phyloP scores from a whole-genome alignment of 2,888 invertebrate genomes.

The Tupiocoris notatus region DNA sequence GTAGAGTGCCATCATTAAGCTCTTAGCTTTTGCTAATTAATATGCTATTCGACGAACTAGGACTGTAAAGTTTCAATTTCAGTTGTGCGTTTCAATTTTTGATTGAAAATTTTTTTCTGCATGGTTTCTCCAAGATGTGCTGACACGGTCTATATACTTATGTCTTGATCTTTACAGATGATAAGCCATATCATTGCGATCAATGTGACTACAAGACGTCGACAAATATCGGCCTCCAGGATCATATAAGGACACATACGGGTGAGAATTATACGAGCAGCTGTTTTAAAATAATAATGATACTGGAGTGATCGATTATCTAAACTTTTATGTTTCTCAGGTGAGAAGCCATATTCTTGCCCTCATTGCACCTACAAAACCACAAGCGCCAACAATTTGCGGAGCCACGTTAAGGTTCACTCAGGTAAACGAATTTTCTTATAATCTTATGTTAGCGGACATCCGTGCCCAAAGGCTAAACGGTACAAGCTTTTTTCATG shows the following conservation, averaged over 20 bases:
- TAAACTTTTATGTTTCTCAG: not conserved
- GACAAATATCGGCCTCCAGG: not conserved
- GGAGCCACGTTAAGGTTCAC: not conserved
- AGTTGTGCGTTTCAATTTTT: too few relatives aligned
- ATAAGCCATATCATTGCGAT: not conserved
- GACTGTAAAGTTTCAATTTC: too few relatives aligned
- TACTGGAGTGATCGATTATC: too few relatives aligned
- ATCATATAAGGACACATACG: not conserved
- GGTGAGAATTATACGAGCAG: not conserved
- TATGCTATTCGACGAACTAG: too few relatives aligned
- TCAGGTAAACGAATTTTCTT: not conserved
- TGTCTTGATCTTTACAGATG: not conserved
- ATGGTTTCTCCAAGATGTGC: too few relatives aligned
- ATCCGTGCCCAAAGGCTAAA: too few relatives aligned
- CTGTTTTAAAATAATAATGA: not conserved
- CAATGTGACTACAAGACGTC: not conserved
- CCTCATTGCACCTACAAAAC: not conserved
- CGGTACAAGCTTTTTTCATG: too few relatives aligned
- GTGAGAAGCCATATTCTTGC: not conserved
- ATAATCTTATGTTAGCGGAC: too few relatives aligned
- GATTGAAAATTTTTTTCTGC: too few relatives aligned
- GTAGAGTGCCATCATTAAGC: too few relatives aligned
- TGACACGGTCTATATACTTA: too few relatives aligned
- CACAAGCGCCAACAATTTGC: not conserved
- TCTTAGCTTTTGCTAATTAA: too few relatives aligned